Evolutionary conservation across 2,113 vertebrate species (phyloP).

Genomic region (Menura novaehollandiae): DNA sequence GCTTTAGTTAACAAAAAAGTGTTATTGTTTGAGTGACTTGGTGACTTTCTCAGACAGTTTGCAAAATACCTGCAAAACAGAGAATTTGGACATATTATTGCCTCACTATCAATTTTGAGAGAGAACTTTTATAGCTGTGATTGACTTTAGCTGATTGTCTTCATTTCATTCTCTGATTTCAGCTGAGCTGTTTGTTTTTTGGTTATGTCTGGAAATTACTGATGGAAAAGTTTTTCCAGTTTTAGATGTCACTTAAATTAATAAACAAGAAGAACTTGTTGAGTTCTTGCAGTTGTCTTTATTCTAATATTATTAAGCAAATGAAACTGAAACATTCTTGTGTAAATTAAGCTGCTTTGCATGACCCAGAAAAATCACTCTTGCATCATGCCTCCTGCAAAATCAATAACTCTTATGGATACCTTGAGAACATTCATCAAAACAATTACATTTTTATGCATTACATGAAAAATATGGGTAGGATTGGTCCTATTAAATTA

Average conservation of each 20-base stretch:
- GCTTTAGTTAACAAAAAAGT: background rate
- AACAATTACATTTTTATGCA: constrained; percentile 46
- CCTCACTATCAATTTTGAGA: background rate
- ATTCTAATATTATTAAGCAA: constrained; percentile 1
- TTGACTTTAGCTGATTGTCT: background rate
- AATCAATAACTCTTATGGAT: constrained; percentile 53
- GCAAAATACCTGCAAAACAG: background rate
- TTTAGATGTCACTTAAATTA: background rate
- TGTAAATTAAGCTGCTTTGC: constrained; percentile 12
- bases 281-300: background rate
- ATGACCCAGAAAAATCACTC: constrained; percentile 31
- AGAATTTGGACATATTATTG: background rate
- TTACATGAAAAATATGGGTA: constrained; percentile 36
- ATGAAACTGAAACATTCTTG: background rate
- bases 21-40: background rate
- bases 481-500: constrained; percentile 25
- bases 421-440: constrained; percentile 56
- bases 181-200: background rate
- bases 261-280: background rate
- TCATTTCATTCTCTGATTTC: background rate
- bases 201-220: background rate
- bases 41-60: background rate
- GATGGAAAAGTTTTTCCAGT: background rate
- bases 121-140: background rate
- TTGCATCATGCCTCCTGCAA: constrained; percentile 5